Base-by-base conservation (phyloP, 2,113 vertebrate species). In the Manacus vitellinus region DNA sequence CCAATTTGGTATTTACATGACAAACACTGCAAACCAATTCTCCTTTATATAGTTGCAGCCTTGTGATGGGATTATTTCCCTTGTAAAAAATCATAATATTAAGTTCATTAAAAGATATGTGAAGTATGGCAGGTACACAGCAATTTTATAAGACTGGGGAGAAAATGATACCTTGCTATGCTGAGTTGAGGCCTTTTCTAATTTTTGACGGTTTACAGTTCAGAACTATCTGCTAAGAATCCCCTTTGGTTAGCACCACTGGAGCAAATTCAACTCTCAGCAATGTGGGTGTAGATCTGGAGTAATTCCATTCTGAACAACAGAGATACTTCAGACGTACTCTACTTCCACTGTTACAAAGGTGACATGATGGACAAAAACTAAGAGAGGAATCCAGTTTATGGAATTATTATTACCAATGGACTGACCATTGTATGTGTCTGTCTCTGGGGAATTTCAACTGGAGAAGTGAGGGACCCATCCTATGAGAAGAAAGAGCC, bases 141-240 rank as follows among this genome's bases (percentile, higher is more conserved):
- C 37, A 76, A 58, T 97, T 95, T 74, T 85, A 58, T 73, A 79
- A 92, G 86, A 56, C 54, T 46, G 88, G 87, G 70, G 75, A 49
- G 52, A 92, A 94, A 94, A 90, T 39, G 3, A 78, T 94, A 59
- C 41, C 83, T 92, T 82, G 70, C 75, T 91, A 68, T 79, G 73
- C 88, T 91, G 86, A 94, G 33, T 87, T 96, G 80, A 92, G 74
- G 70, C n/a, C 41, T 87, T 92, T 95, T 92, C 77, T 75, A 62
- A 76, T 87, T 96, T 93, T 91, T 94, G 83, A 94, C 86, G 91
- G 76, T 87, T 94, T 95, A 94, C 46, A n/a, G 93, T 95, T 95
- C 70, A 6, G 16, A 76, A 54, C 35, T 96, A 67, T 87, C 35
- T 91, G 91, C 80, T 89, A 92, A 94, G 96, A 91, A 67, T 43